phyloP scores from a whole-genome alignment of 1,140 invertebrate species.

The Anoplolepis gracilipes region DNA sequence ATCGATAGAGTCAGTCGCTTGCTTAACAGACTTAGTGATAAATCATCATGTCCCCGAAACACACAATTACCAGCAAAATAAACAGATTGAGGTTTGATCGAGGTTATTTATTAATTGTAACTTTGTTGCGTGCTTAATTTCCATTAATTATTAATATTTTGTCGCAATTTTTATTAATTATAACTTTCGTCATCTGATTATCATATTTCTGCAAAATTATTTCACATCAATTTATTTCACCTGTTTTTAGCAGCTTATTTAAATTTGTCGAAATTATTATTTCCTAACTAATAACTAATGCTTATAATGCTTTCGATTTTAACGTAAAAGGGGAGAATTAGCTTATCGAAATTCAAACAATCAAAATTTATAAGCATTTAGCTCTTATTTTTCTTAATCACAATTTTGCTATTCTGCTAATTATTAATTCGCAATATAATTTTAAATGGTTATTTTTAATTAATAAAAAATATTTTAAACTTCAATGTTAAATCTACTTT shows the following conservation, averaged over 20 bases:
- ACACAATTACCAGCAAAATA: background rate
- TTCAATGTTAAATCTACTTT: background rate
- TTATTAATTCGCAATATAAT: background rate
- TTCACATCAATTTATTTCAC: slow-evolving; percentile 14
- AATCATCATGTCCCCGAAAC: slow-evolving; percentile 45
- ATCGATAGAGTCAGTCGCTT: slow-evolving; percentile 45
- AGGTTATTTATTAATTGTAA: slow-evolving; percentile 76
- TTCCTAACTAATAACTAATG: background rate
- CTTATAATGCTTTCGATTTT: background rate
- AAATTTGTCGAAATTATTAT: background rate
- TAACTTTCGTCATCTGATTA: slow-evolving; percentile 65
- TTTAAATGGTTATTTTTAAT: background rate
- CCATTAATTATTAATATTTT: slow-evolving; percentile 73
- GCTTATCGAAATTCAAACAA: background rate
- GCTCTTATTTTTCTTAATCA: background rate
- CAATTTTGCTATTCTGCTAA: background rate
- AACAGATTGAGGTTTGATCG: background rate
- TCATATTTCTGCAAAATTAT: background rate
- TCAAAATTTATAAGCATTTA: background rate
- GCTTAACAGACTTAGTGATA: slow-evolving; percentile 35
- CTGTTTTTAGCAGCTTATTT: background rate
- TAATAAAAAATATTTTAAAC: too few species aligned
- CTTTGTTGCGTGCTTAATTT: slow-evolving; percentile 66
- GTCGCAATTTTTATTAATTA: slow-evolving; percentile 77
- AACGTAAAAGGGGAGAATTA: background rate